These are phyloP conservation scores for Odontocolon sp. DNA, from an alignment of 2,888 invertebrate genomes.

Conservation along the genomic window DNA sequence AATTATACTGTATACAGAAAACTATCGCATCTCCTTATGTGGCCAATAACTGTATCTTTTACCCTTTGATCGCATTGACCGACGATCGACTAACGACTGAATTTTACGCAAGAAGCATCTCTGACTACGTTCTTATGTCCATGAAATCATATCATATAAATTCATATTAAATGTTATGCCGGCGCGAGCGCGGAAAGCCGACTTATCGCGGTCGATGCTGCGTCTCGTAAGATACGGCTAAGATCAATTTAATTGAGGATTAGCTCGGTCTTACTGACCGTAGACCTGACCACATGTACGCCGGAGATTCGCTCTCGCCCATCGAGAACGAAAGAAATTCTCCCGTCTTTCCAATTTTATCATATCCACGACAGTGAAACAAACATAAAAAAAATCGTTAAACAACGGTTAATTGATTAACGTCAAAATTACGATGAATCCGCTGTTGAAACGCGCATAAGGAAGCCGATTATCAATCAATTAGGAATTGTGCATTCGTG, in stretches of 20 bases:
- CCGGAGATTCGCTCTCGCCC: constrained; percentile 18
- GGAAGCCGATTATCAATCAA: constrained; percentile 53
- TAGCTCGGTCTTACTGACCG: constrained; percentile 56
- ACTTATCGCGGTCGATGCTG: constrained; percentile 60
- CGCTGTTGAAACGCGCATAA: neutral
- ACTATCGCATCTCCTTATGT: no score
- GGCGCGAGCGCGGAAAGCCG: constrained; percentile 47
- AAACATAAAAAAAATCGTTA: neutral
- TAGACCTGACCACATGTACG: constrained; percentile 54
- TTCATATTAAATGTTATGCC: neutral
- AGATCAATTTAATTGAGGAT: constrained; percentile 68
- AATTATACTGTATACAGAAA: no score
- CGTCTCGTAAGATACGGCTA: constrained; percentile 55
- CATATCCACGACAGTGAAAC: neutral
- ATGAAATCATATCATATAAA: constrained; percentile 14
- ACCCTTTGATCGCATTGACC: no score
- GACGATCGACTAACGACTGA: neutral
- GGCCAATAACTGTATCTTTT: no score
- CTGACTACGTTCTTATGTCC: neutral
- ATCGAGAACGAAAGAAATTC: constrained; percentile 10
- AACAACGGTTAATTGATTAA: neutral
- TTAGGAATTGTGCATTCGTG: constrained; percentile 28
- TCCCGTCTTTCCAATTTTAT: neutral
- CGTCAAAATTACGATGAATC: neutral
- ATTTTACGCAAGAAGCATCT: constrained; percentile 28